Evolutionary conservation across 2,888 invertebrate genomes (phyloP), one percentile per base, ranked within the genome.

Genomic region (Eupithecia vulgata): DNA sequence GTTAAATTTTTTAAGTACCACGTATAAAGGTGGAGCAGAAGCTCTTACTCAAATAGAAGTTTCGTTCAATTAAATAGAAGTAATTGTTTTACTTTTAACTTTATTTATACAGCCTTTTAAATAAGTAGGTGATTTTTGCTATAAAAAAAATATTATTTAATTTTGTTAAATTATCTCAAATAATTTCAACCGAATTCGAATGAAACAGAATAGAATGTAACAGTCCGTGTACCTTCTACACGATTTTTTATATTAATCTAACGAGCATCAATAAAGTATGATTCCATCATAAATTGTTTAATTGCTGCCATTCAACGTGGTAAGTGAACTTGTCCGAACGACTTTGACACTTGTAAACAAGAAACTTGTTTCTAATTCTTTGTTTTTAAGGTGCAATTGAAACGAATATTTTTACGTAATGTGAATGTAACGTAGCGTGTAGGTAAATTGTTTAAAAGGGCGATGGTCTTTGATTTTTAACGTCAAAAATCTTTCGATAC

Each of bases 241-340:
- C n/a, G n/a, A n/a, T n/a, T n/a, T n/a, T n/a, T n/a, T n/a, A n/a
- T n/a, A n/a, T n/a, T n/a, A n/a, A n/a, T 57, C 21, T 52, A 57
- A 57, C 57, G 25, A 57, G 61, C 40, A 21, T 40, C 65, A 65
- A 65, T 65, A 65, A 65, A 37, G 37, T 64, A 34, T 65, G 15
- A 21, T 5, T 65, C 21, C 25, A 64, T 64, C 34, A 61, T 64
- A n/a, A 25, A 65, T 40, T 65, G 40, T 40, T 65, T 65, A 65
- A 65, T 65, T 40, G 37, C 40, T 12, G 25, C 21, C 37, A 65
- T 62, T 71, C 73, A 76, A 71, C 75, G 72, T 10, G 15, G 64
- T 64, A 40, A 64, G 65, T 75, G 68, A 37, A 67, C 67, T 66
- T 68, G 76, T 64, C 80, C 76, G 72, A 76, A 79, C 75, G 79